These are phyloP conservation scores for Dusona sp. DNA, from an alignment of 2,888 invertebrate genomes.

Conservation along the genomic window DNA sequence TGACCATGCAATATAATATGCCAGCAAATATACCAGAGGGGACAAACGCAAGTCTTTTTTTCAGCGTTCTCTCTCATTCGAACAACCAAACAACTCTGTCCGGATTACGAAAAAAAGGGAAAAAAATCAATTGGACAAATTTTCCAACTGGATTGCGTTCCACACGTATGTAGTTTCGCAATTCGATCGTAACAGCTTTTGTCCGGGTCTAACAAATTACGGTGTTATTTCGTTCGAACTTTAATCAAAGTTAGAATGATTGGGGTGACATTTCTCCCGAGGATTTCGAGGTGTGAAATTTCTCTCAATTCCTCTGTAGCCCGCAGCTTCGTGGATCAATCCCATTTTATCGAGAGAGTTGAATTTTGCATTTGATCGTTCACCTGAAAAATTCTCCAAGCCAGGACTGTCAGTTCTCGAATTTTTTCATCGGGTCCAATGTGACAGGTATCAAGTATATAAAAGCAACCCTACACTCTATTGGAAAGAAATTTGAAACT, in stretches of 20 bases:
- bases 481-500: conserved; percentile 35
- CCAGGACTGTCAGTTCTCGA: neutral
- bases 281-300: conserved; percentile 27
- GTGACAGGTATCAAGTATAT: conserved; percentile 7
- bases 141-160: conserved; percentile 32
- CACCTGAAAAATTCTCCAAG: neutral
- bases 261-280: conserved; percentile 41
- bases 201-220: conserved; percentile 45
- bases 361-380: conserved; percentile 39
- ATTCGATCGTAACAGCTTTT: conserved; percentile 23
- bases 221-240: conserved; percentile 33
- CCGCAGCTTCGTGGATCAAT: neutral
- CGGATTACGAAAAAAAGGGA: conserved; percentile 7
- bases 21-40: neutral
- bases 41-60: neutral
- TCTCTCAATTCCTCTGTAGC: neutral
- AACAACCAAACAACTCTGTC: conserved; percentile 6
- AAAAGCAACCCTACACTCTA: conserved; percentile 20
- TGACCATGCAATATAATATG: conserved; percentile 17
- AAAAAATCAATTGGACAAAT: conserved; percentile 37
- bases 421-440: neutral
- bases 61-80: neutral
- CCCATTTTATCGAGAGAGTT: neutral
- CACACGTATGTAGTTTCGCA: neutral
- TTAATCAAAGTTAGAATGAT: conserved; percentile 59